Conservation (phyloP, 2,113 vertebrate species). For the Sinocyclocheilus anophthalmus region DNA sequence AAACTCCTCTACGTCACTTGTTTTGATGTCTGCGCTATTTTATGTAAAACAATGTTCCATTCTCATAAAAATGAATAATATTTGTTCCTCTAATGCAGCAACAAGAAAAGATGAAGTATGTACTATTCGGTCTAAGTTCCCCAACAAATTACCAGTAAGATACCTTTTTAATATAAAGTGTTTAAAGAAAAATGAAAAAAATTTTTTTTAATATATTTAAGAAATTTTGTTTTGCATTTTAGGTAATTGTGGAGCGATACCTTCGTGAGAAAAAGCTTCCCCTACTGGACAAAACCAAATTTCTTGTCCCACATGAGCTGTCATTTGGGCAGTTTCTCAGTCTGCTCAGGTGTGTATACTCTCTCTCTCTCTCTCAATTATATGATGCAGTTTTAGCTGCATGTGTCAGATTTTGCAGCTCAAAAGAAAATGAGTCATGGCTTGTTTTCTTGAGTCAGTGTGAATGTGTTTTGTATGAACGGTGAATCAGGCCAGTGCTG, state of each 20-base stretch:
- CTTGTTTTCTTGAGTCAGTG: background rate
- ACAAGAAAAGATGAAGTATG: constrained; percentile 80
- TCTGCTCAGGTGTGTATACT: constrained; percentile 77
- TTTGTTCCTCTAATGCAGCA: constrained; percentile 57
- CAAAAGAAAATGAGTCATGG: background rate
- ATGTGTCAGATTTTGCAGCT: background rate
- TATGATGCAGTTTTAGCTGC: background rate
- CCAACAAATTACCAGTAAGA: constrained; percentile 81
- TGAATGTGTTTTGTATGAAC: background rate
- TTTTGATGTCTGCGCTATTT: background rate
- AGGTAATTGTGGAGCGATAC: constrained; percentile 87
- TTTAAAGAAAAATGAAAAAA: background rate
- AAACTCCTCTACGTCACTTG: background rate
- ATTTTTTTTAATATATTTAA: no score
- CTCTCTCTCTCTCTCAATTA: background rate
- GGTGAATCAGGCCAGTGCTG: background rate
- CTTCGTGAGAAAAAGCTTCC: constrained; percentile 78
- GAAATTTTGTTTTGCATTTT: background rate
- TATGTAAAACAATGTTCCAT: background rate
- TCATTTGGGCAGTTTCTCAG: constrained; percentile 82
- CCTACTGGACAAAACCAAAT: constrained; percentile 81
- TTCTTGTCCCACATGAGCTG: constrained; percentile 81
- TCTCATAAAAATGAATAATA: background rate
- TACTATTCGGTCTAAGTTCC: constrained; percentile 78
- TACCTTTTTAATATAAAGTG: background rate